Conservation (phyloP, 2,888 invertebrate species). For the Dexiosoma caninum region DNA sequence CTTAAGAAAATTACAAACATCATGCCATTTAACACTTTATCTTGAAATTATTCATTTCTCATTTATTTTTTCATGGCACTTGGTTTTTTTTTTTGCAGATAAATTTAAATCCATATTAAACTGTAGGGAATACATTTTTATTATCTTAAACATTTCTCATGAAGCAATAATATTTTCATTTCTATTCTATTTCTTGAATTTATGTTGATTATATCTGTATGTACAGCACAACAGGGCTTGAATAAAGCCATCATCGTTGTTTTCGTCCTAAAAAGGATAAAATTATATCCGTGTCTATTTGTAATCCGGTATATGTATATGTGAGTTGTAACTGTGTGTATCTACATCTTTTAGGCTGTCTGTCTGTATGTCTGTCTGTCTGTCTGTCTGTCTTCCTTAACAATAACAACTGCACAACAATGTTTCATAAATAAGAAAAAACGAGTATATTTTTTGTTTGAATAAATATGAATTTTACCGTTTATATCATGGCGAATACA, state of each 20-base stretch:
- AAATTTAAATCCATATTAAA: conserved; percentile 55
- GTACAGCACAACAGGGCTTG: conserved; percentile 30
- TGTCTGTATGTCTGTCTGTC: conserved; percentile 20
- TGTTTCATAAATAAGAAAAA: conserved; percentile 33
- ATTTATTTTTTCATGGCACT: conserved; percentile 16
- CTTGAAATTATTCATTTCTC: not conserved
- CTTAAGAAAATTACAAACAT: not conserved
- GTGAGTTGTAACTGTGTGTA: not conserved
- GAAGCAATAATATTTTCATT: conserved; percentile 8
- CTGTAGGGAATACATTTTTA: conserved; percentile 52
- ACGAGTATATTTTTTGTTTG: not conserved
- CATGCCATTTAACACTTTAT: not conserved
- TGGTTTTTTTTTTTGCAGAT: conserved; percentile 22
- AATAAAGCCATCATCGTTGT: conserved; percentile 49
- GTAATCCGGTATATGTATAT: no score
- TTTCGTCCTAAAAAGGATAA: conserved; percentile 39
- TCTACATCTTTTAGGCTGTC: not conserved
- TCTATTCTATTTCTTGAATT: not conserved
- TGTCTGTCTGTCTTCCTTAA: conserved; percentile 27
- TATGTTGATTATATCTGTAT: conserved; percentile 16
- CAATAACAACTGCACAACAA: conserved; percentile 40
- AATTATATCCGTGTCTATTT: not conserved
- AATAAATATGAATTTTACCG: conserved; percentile 21
- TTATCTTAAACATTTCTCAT: conserved; percentile 47
- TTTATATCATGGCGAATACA: not conserved